These are phyloP conservation scores for Tanaodytes sp. DNA, from an alignment of 2,888 invertebrate genomes.

Conservation along the genomic window DNA sequence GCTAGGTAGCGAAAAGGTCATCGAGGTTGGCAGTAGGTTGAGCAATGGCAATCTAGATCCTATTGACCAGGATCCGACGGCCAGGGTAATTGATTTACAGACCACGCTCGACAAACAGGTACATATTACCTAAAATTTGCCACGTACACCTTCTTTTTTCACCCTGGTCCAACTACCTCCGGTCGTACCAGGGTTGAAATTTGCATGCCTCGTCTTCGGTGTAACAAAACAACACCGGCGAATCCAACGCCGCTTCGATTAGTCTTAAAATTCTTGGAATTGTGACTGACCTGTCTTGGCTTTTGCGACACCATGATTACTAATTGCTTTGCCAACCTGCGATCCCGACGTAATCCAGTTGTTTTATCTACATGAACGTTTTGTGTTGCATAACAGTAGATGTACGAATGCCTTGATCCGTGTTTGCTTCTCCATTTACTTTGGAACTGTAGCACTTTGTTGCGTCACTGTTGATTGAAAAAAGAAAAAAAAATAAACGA, in stretches of 20 bases:
- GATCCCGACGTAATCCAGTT: no score
- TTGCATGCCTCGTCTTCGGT: not conserved
- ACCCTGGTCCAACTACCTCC: not conserved
- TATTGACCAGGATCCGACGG: constrained; percentile 76
- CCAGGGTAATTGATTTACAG: constrained; percentile 85
- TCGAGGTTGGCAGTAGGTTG: constrained; percentile 68
- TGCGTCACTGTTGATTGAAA: no score
- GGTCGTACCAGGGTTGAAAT: not conserved
- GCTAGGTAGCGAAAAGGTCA: constrained; percentile 63
- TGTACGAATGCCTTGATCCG: constrained; percentile 19
- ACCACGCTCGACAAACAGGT: constrained; percentile 91
- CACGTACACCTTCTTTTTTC: not conserved
- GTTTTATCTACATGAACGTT: no score
- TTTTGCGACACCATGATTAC: no score
- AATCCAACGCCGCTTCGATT: not conserved
- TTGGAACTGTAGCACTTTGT: no score
- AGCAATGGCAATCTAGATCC: constrained; percentile 72
- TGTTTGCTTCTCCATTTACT: constrained; percentile 8
- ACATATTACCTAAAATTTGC: constrained; percentile 46
- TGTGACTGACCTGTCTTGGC: constrained; percentile 14
- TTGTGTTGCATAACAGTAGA: no score
- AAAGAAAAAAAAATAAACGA: no score
- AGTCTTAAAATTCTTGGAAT: constrained; percentile 1
- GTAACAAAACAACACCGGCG: not conserved
- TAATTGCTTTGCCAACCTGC: no score